Conservation (phyloP, 2,113 vertebrate species). For the Seriola rivoliana region DNA sequence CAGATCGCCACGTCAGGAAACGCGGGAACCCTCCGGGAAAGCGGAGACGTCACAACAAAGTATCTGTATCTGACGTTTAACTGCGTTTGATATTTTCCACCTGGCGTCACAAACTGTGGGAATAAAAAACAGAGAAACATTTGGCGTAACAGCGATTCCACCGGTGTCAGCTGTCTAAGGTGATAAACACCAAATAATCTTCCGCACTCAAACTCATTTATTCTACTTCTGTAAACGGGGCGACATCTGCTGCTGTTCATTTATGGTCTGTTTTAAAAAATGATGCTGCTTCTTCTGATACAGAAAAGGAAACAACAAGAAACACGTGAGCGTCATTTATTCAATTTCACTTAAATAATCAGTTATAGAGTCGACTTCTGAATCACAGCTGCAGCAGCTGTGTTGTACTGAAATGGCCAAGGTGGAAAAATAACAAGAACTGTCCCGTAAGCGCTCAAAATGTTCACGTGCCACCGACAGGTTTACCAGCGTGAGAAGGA, state of each 20-base stretch:
- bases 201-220: constrained; percentile 11
- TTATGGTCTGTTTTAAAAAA: constrained; percentile 1
- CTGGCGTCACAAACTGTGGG: constrained; percentile 2
- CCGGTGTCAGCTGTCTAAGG: constrained; percentile 9
- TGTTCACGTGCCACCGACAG: not conserved
- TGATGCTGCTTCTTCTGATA: not conserved
- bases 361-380: not conserved
- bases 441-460: not conserved
- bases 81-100: constrained; percentile 14
- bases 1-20: not conserved
- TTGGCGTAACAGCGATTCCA: constrained; percentile 6
- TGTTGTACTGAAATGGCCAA: not conserved
- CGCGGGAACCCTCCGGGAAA: not conserved
- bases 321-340: not conserved
- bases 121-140: constrained; percentile 22
- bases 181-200: constrained; percentile 27
- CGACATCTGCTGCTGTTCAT: constrained; percentile 38
- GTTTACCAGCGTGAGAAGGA: not conserved
- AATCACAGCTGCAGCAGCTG: not conserved
- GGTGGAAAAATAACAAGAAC: not conserved
- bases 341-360: not conserved
- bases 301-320: not conserved
- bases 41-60: not conserved
- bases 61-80: not conserved
- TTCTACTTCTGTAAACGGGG: constrained; percentile 13